These are phyloP conservation scores for Esox niger DNA, from an alignment of 2,113 vertebrate genomes.

Conservation along the genomic window DNA sequence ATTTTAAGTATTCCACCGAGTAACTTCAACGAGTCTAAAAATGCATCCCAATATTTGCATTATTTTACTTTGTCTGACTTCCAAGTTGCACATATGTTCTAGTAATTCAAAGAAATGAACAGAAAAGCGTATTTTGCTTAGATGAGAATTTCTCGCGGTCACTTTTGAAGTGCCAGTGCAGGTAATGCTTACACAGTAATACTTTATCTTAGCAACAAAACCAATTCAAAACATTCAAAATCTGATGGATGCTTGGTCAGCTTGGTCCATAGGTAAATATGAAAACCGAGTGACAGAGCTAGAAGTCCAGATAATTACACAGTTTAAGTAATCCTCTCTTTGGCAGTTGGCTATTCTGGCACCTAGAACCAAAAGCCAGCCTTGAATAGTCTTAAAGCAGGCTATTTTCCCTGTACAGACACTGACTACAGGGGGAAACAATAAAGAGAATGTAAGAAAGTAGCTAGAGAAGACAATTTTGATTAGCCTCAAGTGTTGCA, in stretches of 20 bases:
- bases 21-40: background rate
- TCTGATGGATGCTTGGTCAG: background rate
- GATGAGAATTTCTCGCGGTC: too few species aligned
- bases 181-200: too few species aligned
- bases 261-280: background rate
- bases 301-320: conserved; percentile 5
- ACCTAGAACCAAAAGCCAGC: background rate
- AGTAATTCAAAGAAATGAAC: too few species aligned
- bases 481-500: too few species aligned
- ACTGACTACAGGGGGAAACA: background rate
- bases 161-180: too few species aligned
- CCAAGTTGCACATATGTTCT: too few species aligned
- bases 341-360: conserved; percentile 16
- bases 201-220: too few species aligned
- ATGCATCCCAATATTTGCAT: background rate
- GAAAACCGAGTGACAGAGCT: conserved; percentile 9
- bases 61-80: too few species aligned
- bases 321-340: background rate
- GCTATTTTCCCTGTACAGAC: background rate
- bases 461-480: background rate
- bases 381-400: conserved; percentile 10
- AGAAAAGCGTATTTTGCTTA: too few species aligned
- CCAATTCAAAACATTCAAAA: too few species aligned
- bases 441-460: background rate
- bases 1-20: background rate